These are phyloP conservation scores for Clinocottus analis DNA, from an alignment of 2,113 vertebrate genomes.

Conservation along the genomic window DNA sequence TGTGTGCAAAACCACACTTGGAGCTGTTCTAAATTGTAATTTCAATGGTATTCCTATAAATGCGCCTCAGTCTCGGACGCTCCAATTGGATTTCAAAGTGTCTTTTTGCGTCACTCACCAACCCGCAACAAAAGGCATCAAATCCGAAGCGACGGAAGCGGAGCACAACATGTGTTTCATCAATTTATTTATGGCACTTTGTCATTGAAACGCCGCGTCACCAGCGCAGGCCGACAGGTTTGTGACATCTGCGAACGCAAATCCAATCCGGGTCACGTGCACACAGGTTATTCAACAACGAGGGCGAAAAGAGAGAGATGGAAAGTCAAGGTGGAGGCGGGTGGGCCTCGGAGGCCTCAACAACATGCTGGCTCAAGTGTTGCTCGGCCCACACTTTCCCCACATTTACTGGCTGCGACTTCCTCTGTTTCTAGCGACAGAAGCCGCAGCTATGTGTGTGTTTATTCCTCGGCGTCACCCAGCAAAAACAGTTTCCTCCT, in stretches of 20 bases:
- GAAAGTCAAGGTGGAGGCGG: background rate
- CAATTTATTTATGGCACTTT: background rate
- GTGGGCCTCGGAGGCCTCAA: conserved; percentile 4
- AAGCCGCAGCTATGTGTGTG: conserved; percentile 71
- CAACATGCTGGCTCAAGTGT: conserved; percentile 26
- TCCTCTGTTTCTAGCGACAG: conserved; percentile 68
- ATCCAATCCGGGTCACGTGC: background rate
- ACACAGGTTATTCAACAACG: conserved; percentile 17
- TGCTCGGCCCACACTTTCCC: conserved; percentile 23
- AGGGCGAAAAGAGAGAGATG: conserved; percentile 1
- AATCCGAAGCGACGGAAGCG: background rate
- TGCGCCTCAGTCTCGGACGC: background rate
- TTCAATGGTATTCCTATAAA: too few relatives aligned
- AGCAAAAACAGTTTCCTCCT: conserved; percentile 46
- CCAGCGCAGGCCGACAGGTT: background rate
- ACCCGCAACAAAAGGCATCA: background rate
- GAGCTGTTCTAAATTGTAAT: too few relatives aligned
- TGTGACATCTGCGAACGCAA: background rate
- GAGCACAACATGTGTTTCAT: too few relatives aligned
- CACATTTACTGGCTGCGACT: conserved; percentile 67
- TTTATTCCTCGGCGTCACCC: conserved; percentile 63
- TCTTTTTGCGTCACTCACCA: background rate
- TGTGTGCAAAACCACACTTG: background rate
- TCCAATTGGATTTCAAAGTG: background rate
- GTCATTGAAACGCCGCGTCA: too few relatives aligned